These are phyloP conservation scores for Nothura maculosa DNA, from an alignment of 2,797 vertebrate genomes.

Conservation along the genomic window DNA sequence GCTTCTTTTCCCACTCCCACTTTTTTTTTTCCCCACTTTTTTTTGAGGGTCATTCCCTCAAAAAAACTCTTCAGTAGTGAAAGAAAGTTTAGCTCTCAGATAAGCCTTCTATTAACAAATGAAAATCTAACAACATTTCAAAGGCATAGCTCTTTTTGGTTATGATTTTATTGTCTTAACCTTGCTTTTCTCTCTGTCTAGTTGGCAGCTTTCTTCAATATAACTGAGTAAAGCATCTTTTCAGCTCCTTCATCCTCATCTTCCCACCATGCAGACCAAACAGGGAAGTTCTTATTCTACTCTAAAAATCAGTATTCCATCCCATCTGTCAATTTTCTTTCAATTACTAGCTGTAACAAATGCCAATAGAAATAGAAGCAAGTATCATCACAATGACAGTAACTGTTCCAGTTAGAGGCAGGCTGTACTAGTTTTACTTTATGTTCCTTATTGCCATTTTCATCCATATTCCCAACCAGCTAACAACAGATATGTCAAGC, in stretches of 20 bases:
- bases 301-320: not conserved
- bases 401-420: not conserved
- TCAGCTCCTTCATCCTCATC: not conserved
- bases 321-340: not conserved
- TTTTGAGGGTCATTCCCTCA: not conserved
- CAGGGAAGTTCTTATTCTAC: not conserved
- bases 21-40: too few relatives aligned
- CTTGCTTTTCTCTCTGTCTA: not conserved
- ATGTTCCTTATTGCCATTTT: not conserved
- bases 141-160: not conserved
- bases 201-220: not conserved
- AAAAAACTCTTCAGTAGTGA: not conserved
- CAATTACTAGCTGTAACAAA: not conserved
- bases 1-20: not conserved
- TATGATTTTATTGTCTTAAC: not conserved
- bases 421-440: not conserved
- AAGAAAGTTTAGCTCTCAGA: not conserved
- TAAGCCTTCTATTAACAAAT: not conserved
- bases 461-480: not conserved
- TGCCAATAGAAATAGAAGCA: not conserved
- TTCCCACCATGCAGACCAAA: accelerated
- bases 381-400: not conserved
- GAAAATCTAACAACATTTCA: not conserved
- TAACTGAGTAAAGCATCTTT: not conserved
- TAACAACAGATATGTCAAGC: not conserved